phyloP scores from a whole-genome alignment of 2,888 invertebrate genomes.

The Abscondita cerata region DNA sequence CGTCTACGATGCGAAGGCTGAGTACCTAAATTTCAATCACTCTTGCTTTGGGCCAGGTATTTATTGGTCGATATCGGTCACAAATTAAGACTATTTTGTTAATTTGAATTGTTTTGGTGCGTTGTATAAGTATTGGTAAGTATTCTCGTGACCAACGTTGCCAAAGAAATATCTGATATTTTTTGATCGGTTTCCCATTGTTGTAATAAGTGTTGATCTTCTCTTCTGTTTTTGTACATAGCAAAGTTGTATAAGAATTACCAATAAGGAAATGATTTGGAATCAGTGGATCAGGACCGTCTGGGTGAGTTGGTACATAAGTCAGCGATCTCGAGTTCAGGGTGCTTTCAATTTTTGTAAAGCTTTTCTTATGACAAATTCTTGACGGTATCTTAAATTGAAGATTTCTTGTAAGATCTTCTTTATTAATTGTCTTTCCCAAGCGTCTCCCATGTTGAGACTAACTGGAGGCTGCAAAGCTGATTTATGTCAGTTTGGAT shows the following conservation, averaged over 20 bases:
- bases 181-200: not conserved
- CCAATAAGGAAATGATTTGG: not conserved
- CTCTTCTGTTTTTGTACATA: not conserved
- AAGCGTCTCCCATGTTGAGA: too few species aligned
- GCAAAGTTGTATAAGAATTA: not conserved
- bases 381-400: not conserved
- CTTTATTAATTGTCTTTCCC: too few species aligned
- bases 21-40: not conserved
- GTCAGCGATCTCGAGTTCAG: not conserved
- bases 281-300: not conserved
- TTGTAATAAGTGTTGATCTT: too few species aligned
- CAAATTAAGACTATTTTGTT: too few species aligned
- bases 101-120: too few species aligned
- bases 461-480: not conserved
- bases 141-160: not conserved
- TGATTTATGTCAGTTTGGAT: not conserved
- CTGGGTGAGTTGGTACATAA: too few species aligned
- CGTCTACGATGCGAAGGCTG: too few species aligned
- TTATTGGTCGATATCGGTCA: not conserved
- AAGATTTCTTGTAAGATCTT: not conserved
- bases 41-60: not conserved
- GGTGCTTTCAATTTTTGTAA: not conserved
- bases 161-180: not conserved
- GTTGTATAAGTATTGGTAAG: not conserved
- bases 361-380: not conserved